Evolutionary conservation across 92 coral and sea anemone genomes (phyloP).

Genomic region (Nematostella vectensis): DNA sequence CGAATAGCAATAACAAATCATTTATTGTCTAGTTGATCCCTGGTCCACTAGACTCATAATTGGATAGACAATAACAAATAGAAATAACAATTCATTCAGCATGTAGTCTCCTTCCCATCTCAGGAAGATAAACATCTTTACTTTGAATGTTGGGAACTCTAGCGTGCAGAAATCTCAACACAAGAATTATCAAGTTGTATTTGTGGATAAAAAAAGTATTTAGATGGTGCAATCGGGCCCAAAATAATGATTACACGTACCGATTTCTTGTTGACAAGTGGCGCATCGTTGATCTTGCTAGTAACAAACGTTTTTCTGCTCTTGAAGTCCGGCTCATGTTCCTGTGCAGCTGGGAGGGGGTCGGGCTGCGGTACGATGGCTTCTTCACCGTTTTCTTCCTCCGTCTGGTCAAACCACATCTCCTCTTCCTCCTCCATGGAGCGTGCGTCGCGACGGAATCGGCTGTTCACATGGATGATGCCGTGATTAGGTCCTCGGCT

Average conservation of each 20-base stretch:
- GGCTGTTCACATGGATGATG: conserved; percentile 88
- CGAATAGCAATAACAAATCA: no score
- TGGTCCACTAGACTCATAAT: no score
- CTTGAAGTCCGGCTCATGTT: conserved; percentile 55
- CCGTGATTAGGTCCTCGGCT: conserved; percentile 66
- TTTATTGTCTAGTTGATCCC: no score
- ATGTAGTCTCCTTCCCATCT: no score
- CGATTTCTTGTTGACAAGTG: conserved; percentile 52
- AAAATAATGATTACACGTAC: conserved; percentile 37
- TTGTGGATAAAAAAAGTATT: no score
- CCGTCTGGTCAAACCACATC: conserved; percentile 92
- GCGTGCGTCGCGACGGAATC: conserved; percentile 94
- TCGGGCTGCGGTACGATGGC: conserved; percentile 50
- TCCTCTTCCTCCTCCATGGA: conserved; percentile 90
- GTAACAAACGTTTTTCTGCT: conserved; percentile 52
- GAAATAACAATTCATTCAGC: no score
- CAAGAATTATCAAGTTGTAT: no score
- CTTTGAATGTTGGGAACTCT: no score
- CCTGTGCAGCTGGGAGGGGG: conserved; percentile 18
- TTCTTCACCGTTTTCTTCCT: conserved; percentile 66
- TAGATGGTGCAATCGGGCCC: no score
- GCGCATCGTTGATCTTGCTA: conserved; percentile 30
- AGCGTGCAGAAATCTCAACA: no score
- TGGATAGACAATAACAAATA: no score
- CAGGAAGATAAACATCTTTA: no score